Percentiles rank a stretch among this genome's conserved stretches.
Conservation (phyloP, 2,797 vertebrate species). For the Capromys pilorides region DNA sequence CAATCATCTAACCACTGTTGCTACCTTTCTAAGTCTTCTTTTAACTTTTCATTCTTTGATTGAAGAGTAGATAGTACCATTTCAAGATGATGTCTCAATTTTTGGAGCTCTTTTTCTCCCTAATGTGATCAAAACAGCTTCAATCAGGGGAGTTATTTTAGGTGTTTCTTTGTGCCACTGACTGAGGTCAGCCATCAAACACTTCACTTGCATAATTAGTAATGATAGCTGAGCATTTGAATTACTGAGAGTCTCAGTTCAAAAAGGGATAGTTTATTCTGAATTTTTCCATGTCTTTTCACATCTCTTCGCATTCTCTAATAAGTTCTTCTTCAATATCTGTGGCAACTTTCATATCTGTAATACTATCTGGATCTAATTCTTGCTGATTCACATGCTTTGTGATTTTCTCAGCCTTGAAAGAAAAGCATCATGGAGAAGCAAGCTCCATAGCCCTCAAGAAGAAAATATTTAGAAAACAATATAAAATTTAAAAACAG, state of each 20-base stretch:
- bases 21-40: conserved; percentile 88
- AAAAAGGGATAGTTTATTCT: no score
- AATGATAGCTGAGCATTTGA: no score
- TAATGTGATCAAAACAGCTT: no score
- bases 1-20: conserved; percentile 84
- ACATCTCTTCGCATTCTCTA: conserved; percentile 82
- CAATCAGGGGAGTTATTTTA: no score
- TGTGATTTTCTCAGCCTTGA: conserved; percentile 66
- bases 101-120: conserved; percentile 87
- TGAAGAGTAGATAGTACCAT: conserved; percentile 86
- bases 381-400: conserved; percentile 74
- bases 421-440: conserved; percentile 34
- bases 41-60: conserved; percentile 88
- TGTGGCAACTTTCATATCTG: neutral
- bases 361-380: conserved; percentile 40
- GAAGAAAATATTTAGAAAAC: conserved; percentile 49
- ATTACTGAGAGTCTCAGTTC: no score
- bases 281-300: conserved; percentile 82
- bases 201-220: no score
- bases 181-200: no score
- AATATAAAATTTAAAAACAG: conserved; percentile 31
- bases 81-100: conserved; percentile 89
- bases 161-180: no score
- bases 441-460: no score
- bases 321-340: conserved; percentile 77